phyloP scores from a whole-genome alignment of 1,140 invertebrate genomes.

The Temnothorax curvispinosus region DNA sequence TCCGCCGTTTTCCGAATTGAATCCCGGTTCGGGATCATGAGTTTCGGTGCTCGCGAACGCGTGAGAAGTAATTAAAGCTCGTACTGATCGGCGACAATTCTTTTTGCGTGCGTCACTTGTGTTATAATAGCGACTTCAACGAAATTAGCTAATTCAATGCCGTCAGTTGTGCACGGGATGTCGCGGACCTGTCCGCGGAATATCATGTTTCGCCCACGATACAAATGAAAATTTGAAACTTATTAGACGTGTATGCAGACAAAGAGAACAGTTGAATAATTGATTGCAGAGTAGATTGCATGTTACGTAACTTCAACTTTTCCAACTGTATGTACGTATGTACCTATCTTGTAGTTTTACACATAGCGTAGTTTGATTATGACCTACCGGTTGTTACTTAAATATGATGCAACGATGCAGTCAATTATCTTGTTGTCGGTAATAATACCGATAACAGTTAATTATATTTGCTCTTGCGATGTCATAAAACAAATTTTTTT shows the following conservation, averaged over 20 bases:
- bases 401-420: background rate
- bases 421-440: background rate
- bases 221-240: background rate
- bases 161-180: background rate
- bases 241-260: background rate
- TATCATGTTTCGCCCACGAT: background rate
- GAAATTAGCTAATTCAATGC: slow-evolving; percentile 5
- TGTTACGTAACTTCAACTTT: slow-evolving; percentile 23
- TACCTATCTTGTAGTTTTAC: background rate
- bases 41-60: slow-evolving; percentile 45
- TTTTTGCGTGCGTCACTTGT: background rate
- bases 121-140: background rate
- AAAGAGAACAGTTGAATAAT: slow-evolving; percentile 5
- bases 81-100: background rate
- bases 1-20: slow-evolving; percentile 70
- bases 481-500: background rate
- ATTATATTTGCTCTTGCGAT: background rate
- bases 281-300: background rate
- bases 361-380: background rate
- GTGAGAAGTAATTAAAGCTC: slow-evolving; percentile 66
- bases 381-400: background rate
- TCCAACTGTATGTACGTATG: background rate
- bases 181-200: background rate
- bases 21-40: slow-evolving; percentile 36
- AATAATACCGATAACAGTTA: background rate